phyloP scores from a whole-genome alignment of 2,113 vertebrate genomes.

The Apeltes quadracus region DNA sequence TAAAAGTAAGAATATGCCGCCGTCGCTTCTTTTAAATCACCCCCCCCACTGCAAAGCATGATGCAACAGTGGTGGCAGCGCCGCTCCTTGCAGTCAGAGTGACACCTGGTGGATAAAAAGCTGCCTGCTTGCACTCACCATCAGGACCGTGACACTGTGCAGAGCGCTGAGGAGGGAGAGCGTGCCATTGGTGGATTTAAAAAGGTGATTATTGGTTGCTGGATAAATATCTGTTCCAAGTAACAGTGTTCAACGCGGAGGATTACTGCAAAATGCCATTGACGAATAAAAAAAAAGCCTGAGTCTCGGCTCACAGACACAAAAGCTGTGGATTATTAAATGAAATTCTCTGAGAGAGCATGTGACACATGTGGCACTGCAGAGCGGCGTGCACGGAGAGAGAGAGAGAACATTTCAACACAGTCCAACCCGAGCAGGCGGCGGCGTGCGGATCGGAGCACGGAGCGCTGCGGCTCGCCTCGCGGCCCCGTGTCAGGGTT shows the following conservation, averaged over 20 bases:
- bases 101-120: slow-evolving; percentile 68
- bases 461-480: background rate
- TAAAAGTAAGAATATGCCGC: background rate
- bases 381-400: slow-evolving; percentile 54
- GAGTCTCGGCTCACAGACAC: slow-evolving; percentile 21
- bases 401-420: slow-evolving; percentile 1
- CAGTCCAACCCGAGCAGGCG: slow-evolving; percentile 9
- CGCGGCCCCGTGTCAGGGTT: slow-evolving; percentile 5
- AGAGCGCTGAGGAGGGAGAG: background rate
- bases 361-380: background rate
- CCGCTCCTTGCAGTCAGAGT: slow-evolving; percentile 39
- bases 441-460: slow-evolving; percentile 21
- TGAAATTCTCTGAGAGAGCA: slow-evolving; percentile 19
- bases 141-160: slow-evolving; percentile 5
- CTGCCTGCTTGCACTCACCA: slow-evolving; percentile 14
- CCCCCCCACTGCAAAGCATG: slow-evolving; percentile 10
- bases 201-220: slow-evolving; percentile 48
- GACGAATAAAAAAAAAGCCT: slow-evolving; percentile 23
- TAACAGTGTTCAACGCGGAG: slow-evolving; percentile 44
- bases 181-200: slow-evolving; percentile 14
- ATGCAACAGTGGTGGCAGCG: slow-evolving; percentile 1
- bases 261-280: slow-evolving; percentile 45
- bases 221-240: slow-evolving; percentile 37
- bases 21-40: slow-evolving; percentile 15
- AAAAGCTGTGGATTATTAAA: slow-evolving; percentile 36